Evolutionary conservation across 2,797 vertebrate species (phyloP).

Genomic region (Chiroxiphia lanceolata): DNA sequence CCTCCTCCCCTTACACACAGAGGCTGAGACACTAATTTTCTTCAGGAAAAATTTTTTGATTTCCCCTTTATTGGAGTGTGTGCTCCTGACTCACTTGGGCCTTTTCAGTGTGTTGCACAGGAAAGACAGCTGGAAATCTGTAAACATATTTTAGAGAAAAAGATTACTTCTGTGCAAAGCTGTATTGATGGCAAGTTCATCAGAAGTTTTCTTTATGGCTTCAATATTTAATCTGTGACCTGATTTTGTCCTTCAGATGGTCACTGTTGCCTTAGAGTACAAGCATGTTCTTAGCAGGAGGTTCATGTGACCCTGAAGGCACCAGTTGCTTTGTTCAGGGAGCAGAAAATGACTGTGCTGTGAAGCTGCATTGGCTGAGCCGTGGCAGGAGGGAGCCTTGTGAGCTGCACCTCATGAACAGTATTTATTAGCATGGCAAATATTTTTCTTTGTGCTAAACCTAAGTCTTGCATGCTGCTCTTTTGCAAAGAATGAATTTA

Average conservation of each 20-base stretch:
- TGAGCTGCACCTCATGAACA: not conserved
- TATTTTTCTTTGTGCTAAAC: constrained; percentile 22
- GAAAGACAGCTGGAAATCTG: not conserved
- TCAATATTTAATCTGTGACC: not conserved
- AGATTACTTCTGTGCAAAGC: not conserved
- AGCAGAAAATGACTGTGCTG: not conserved
- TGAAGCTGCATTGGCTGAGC: not conserved
- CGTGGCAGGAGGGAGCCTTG: not conserved
- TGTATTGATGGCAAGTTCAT: not conserved
- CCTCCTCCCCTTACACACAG: not conserved
- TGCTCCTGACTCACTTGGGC: not conserved
- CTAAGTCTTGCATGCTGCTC: not conserved
- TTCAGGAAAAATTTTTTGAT: not conserved
- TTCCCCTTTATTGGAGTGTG: not conserved
- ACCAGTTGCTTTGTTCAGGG: not conserved
- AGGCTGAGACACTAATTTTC: not conserved
- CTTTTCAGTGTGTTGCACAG: not conserved
- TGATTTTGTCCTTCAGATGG: not conserved
- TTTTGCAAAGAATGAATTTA: constrained; percentile 23
- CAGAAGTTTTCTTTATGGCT: not conserved
- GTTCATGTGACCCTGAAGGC: not conserved
- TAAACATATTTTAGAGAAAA: not conserved
- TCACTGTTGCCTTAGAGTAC: not conserved
- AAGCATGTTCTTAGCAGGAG: not conserved
- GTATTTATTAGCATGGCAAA: not conserved